These are phyloP conservation scores for Sinonovacula constricta DNA, from an alignment of 1,140 invertebrate species.

Conservation along the genomic window DNA sequence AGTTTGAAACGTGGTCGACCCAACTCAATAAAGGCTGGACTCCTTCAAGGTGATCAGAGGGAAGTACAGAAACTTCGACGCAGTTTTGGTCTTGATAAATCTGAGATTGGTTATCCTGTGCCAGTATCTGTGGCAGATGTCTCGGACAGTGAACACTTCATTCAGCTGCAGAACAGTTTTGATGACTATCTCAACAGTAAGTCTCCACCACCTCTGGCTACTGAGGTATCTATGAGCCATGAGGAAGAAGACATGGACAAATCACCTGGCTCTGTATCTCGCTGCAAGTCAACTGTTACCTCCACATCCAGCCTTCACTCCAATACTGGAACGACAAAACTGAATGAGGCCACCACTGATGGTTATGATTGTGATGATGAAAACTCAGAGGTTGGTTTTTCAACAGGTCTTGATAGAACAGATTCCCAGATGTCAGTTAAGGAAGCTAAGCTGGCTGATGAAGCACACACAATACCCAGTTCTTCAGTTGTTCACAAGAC, in stretches of 20 bases:
- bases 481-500: constrained; percentile 24
- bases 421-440: constrained; percentile 2
- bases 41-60: constrained; percentile 60
- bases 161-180: constrained; percentile 19
- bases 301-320: constrained; percentile 5
- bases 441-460: neutral
- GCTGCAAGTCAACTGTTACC: constrained; percentile 13
- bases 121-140: constrained; percentile 56
- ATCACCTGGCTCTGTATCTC: constrained; percentile 37
- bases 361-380: constrained; percentile 55
- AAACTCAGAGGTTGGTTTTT: constrained; percentile 63
- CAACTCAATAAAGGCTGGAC: constrained; percentile 69
- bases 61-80: constrained; percentile 58
- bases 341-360: constrained; percentile 6
- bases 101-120: constrained; percentile 59
- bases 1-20: constrained; percentile 68
- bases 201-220: neutral
- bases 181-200: constrained; percentile 2
- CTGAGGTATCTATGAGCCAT: neutral
- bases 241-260: neutral
- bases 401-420: constrained; percentile 54
- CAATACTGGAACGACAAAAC: neutral
- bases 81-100: constrained; percentile 67
- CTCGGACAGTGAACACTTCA: constrained; percentile 11
- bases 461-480: too few species aligned